Evolutionary conservation across 35 echinoderm and acorn worm genomes (phyloP), one percentile per base, ranked within the genome.

Genomic region (Stichopus chloronotus): DNA sequence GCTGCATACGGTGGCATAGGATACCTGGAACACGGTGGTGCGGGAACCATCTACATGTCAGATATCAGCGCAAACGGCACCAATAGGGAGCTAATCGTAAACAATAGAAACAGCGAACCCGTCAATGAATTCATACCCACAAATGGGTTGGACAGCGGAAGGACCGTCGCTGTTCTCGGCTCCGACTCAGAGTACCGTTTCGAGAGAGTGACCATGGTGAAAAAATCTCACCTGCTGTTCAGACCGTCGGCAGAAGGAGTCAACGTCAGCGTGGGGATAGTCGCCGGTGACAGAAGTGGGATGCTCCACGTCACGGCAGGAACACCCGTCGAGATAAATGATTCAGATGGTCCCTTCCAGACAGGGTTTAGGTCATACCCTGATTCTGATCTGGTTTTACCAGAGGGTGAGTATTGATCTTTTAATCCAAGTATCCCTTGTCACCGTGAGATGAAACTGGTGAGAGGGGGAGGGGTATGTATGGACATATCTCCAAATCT

Each of bases 21-120:
- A 55, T 87, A 95, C 43, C 20, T 12, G 11, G 96, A 95, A 79
- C 13, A 59, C 14, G 94, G 96, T 13, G 94, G 92, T 25, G 87
- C 94, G 6, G 94, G 96, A 20, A 98, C 96, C 30, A 92, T 98
- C 30, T 98, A 95, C 87, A 63, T 93, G 58, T 90, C 94, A 58
- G 88, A 91, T 55, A 69, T 92, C 55, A 71, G 68, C 25, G 53
- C 93, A 19, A 95, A 95, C 25, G 79, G 82, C 52, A 94, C 94
- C 6, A 20, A 94, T 13, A 93, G 94, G 53, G 77, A 83, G 2
- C 94, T 98, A 8, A 81, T 88, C 30, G 76, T 98, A 56, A 69
- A 92, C 72, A 98, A 98, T 61, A 74, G 91, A 60, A 91, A 92
- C 11, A 81, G 88, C 16, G 76, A 81, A 30, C 96, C 96, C 4